A percentile compares a stretch with the other conserved stretches of the same genome.
These are phyloP conservation scores for Oryzias melastigma DNA, from an alignment of 2,113 vertebrate species.

Conservation along the genomic window DNA sequence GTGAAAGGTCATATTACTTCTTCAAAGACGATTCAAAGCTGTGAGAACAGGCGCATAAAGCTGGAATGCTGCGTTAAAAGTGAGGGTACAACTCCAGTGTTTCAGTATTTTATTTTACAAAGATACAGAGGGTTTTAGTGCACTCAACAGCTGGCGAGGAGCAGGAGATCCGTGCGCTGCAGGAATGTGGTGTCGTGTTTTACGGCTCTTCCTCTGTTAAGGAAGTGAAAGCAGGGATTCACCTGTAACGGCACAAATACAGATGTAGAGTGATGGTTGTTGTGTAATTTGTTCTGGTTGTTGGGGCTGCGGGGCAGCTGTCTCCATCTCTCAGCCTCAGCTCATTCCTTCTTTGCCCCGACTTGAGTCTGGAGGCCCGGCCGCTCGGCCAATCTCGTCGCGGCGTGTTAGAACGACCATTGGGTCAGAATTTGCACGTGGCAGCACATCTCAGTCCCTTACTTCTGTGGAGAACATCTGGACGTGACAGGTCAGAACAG, in stretches of 20 bases:
- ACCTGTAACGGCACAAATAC: slow-evolving; percentile 7
- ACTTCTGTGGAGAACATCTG: neutral
- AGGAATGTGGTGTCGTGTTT: slow-evolving; percentile 32
- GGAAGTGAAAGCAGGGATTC: neutral
- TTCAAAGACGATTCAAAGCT: neutral
- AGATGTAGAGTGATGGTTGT: slow-evolving; percentile 24
- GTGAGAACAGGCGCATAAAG: neutral
- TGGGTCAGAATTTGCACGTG: neutral
- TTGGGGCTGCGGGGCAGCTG: slow-evolving; percentile 15
- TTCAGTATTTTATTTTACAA: no score
- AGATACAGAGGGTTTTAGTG: no score
- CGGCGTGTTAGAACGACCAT: no score
- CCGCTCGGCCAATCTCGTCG: neutral
- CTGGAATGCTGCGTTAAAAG: neutral
- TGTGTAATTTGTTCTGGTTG: neutral
- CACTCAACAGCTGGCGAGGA: neutral
- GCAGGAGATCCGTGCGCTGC: neutral
- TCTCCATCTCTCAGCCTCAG: slow-evolving; percentile 10
- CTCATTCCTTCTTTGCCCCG: slow-evolving; percentile 50
- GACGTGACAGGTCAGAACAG: neutral
- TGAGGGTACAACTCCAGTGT: no score
- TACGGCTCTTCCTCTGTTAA: neutral
- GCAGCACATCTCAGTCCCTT: neutral
- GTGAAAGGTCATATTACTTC: slow-evolving; percentile 38
- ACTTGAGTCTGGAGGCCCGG: slow-evolving; percentile 37